Evolutionary conservation across 2,888 invertebrate species (phyloP).

Genomic region (Dryobotodes eremita): DNA sequence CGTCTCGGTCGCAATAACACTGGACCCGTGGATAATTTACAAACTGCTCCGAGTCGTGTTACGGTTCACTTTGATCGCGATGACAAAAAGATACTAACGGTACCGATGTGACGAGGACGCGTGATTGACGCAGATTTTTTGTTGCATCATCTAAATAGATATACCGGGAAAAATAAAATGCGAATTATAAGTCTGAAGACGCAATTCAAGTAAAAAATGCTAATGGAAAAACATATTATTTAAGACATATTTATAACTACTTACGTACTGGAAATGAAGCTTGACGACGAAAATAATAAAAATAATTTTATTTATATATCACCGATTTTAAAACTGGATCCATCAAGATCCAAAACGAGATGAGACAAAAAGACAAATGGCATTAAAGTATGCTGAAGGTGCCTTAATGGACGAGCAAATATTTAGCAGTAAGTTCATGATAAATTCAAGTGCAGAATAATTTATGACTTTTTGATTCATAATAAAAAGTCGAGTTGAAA

Average conservation of each 20-base stretch:
- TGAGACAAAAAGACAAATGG: slow-evolving; percentile 68
- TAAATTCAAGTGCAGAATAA: slow-evolving; percentile 77
- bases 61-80: slow-evolving; percentile 72
- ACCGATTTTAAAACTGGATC: slow-evolving; percentile 59
- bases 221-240: slow-evolving; percentile 27
- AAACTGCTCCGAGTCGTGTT: slow-evolving; percentile 74
- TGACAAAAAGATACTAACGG: slow-evolving; percentile 82
- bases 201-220: slow-evolving; percentile 16
- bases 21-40: slow-evolving; percentile 80
- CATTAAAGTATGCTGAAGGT: slow-evolving; percentile 72
- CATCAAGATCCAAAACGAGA: slow-evolving; percentile 44
- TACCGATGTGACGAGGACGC: slow-evolving; percentile 67
- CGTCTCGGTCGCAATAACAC: slow-evolving; percentile 69
- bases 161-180: slow-evolving; percentile 27
- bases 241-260: slow-evolving; percentile 14
- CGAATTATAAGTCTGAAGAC: slow-evolving; percentile 27
- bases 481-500: slow-evolving; percentile 68
- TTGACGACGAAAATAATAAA: slow-evolving; percentile 2
- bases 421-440: slow-evolving; percentile 71
- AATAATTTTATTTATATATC: slow-evolving; percentile 46
- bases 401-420: slow-evolving; percentile 71
- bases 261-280: slow-evolving; percentile 8
- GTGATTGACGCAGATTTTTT: slow-evolving; percentile 70
- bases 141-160: slow-evolving; percentile 53
- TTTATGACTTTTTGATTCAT: slow-evolving; percentile 82